Percentiles rank a stretch among this genome's conserved stretches.
phyloP scores from a whole-genome alignment of 2,113 vertebrate genomes.

The Sander lucioperca region DNA sequence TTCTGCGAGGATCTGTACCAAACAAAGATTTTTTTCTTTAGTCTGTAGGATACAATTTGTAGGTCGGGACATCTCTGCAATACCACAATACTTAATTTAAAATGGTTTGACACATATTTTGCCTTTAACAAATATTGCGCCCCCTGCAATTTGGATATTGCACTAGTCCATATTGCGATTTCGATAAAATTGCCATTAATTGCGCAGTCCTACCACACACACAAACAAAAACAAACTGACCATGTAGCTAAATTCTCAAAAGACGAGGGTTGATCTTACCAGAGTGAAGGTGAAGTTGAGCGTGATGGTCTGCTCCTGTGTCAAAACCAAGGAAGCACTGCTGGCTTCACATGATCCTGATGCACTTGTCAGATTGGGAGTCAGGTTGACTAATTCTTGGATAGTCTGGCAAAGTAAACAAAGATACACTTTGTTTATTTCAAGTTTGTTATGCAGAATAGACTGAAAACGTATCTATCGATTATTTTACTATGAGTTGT shows the following conservation, averaged over 20 bases:
- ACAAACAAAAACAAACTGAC: neutral
- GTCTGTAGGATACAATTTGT: no score
- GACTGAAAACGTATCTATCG: neutral
- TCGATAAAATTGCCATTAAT: no score
- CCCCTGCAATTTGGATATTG: no score
- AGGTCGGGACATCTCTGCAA: no score
- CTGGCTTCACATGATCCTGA: conserved; percentile 81
- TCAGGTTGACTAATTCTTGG: conserved; percentile 84
- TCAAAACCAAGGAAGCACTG: conserved; percentile 81
- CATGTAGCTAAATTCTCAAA: neutral
- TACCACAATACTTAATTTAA: no score
- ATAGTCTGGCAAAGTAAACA: conserved; percentile 71
- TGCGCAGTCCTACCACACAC: neutral
- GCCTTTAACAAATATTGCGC: no score
- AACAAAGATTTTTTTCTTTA: no score
- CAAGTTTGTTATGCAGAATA: neutral
- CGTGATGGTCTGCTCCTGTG: conserved; percentile 16
- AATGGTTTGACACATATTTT: no score
- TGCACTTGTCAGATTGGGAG: conserved; percentile 75
- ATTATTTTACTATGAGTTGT: neutral
- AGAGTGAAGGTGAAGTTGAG: conserved; percentile 83
- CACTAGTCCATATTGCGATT: no score
- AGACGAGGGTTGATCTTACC: conserved; percentile 78
- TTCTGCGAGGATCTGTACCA: no score
- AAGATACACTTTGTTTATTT: conserved; percentile 60